Evolutionary conservation across 2,113 vertebrate genomes (phyloP).

Genomic region (Salvelinus sp.): DNA sequence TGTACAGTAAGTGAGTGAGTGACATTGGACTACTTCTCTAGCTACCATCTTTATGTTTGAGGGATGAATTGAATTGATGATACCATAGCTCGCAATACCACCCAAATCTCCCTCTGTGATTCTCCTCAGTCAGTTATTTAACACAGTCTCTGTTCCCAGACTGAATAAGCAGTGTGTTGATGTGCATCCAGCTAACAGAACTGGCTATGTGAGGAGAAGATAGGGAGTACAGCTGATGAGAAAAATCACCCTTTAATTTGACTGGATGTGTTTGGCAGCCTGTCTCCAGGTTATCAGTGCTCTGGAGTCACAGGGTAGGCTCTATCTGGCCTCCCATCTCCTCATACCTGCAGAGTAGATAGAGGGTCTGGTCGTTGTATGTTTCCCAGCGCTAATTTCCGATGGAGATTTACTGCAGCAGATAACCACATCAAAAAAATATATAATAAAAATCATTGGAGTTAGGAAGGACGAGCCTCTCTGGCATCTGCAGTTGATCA

Average conservation of each 20-base stretch:
- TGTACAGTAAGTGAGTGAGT: not conserved
- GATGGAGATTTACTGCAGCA: not conserved
- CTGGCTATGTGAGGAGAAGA: not conserved
- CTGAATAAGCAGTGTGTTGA: not conserved
- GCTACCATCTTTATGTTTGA: not conserved
- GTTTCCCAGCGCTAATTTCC: not conserved
- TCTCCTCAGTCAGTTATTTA: not conserved
- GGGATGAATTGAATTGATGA: not conserved
- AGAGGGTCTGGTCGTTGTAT: not conserved
- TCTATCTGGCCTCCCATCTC: not conserved
- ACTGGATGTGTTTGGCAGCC: constrained; percentile 1
- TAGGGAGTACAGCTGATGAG: not conserved
- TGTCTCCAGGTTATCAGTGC: not conserved
- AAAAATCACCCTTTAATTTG: not conserved
- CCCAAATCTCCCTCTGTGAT: not conserved
- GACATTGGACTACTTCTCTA: not conserved
- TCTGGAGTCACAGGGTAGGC: not conserved
- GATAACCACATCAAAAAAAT: not conserved
- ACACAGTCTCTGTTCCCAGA: not conserved
- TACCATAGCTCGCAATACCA: not conserved
- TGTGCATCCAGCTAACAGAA: not conserved
- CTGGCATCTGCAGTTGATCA: not conserved
- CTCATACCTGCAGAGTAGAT: not conserved
- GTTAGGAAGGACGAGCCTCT: too few species aligned
- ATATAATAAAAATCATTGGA: too few species aligned